These are phyloP conservation scores for Aspidiotus rigidus DNA, from an alignment of 2,888 invertebrate species.

Conservation along the genomic window DNA sequence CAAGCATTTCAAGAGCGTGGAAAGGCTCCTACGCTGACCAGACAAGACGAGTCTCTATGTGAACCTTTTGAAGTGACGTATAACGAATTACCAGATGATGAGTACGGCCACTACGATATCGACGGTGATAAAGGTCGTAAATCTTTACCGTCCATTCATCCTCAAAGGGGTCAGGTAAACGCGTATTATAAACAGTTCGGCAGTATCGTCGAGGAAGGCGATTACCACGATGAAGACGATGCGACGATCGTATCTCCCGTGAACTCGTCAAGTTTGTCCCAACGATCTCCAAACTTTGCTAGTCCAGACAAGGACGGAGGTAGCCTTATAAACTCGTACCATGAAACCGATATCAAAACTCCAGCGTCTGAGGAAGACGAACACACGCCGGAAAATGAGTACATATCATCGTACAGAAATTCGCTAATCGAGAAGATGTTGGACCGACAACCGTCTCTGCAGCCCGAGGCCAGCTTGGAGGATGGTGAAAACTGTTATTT, in stretches of 20 bases:
- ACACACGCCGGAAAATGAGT: background rate
- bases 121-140: background rate
- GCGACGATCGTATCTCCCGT: slow-evolving; percentile 37
- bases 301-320: slow-evolving; percentile 14
- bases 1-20: slow-evolving; percentile 3
- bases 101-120: slow-evolving; percentile 8
- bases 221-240: slow-evolving; percentile 27
- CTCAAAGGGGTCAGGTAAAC: background rate
- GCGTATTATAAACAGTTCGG: slow-evolving; percentile 9
- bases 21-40: slow-evolving; percentile 3
- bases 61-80: slow-evolving; percentile 24
- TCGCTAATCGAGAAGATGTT: slow-evolving; percentile 35
- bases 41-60: slow-evolving; percentile 13
- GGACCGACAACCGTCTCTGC: slow-evolving; percentile 42
- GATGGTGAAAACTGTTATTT: slow-evolving; percentile 49
- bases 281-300: slow-evolving; percentile 7
- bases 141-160: background rate
- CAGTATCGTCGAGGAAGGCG: slow-evolving; percentile 21
- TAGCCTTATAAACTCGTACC: slow-evolving; percentile 7
- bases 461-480: slow-evolving; percentile 43
- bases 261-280: slow-evolving; percentile 35
- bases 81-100: slow-evolving; percentile 25
- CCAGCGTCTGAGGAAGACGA: slow-evolving; percentile 16
- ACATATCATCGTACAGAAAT: slow-evolving; percentile 20
- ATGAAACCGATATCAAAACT: slow-evolving; percentile 14